Percentiles rank a stretch among this genome's conserved stretches.
Conservation (phyloP, 2,888 invertebrate species). For the Calameuta idolon region DNA sequence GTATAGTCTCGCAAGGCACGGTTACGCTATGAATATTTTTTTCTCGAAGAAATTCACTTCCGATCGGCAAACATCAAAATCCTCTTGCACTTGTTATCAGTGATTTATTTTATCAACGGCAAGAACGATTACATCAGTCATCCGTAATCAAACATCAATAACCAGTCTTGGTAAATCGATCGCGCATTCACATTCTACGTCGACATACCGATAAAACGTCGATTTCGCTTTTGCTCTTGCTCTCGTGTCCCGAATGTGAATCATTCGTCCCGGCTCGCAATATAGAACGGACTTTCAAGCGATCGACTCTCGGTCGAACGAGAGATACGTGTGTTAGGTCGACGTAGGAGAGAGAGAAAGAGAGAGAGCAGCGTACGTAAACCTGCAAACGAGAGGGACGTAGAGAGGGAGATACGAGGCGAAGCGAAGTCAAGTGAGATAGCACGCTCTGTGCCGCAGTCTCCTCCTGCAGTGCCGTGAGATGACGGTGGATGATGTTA, state of each 20-base stretch:
- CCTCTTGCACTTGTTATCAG: neutral
- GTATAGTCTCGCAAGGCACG: neutral
- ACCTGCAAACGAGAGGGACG: constrained; percentile 9
- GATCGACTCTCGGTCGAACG: neutral
- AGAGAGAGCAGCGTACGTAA: constrained; percentile 16
- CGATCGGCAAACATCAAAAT: neutral
- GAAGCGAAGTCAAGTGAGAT: constrained; percentile 11
- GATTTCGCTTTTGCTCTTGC: constrained; percentile 5
- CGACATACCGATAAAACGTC: neutral
- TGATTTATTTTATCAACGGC: neutral
- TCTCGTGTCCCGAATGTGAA: constrained; percentile 24
- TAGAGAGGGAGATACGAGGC: neutral
- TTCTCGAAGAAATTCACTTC: neutral
- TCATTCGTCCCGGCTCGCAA: constrained; percentile 17
- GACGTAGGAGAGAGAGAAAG: constrained; percentile 1
- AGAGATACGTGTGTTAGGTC: neutral
- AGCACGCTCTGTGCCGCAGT: neutral
- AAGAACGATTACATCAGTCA: neutral
- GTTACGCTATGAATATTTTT: neutral
- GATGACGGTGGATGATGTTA: neutral
- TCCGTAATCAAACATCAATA: neutral
- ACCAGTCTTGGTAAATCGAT: neutral
- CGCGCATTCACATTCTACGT: neutral
- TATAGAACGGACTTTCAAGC: constrained; percentile 6
- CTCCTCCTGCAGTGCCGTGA: neutral